These are phyloP conservation scores for Sinocyclocheilus anophthalmus DNA, from an alignment of 2,113 vertebrate species.

Conservation along the genomic window DNA sequence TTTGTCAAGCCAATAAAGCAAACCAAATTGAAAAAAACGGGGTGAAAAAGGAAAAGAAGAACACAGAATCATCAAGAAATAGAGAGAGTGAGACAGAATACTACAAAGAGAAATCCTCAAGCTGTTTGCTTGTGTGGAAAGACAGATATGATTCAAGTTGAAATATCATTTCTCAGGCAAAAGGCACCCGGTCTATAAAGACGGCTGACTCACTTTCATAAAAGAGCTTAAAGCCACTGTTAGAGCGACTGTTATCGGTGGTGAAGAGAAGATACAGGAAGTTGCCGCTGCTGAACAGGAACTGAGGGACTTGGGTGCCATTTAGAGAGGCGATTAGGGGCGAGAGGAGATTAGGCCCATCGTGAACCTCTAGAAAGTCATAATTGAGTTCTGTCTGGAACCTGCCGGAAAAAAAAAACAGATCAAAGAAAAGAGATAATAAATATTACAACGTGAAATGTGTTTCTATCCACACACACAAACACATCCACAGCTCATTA, in stretches of 20 bases:
- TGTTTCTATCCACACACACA: not conserved
- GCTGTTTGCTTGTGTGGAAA: slow-evolving; percentile 31
- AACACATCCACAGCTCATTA: slow-evolving; percentile 6
- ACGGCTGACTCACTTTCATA: slow-evolving; percentile 85
- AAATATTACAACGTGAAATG: not conserved
- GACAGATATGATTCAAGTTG: slow-evolving; percentile 6
- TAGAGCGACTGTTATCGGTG: slow-evolving; percentile 97
- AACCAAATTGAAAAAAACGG: not conserved
- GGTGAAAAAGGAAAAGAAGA: not conserved
- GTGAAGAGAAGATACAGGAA: slow-evolving; percentile 96
- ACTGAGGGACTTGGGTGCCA: slow-evolving; percentile 95
- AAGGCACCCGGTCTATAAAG: slow-evolving; percentile 16
- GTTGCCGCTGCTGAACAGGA: slow-evolving; percentile 92
- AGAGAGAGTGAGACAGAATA: slow-evolving; percentile 16
- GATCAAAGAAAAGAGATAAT: not conserved
- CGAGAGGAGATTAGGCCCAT: slow-evolving; percentile 91
- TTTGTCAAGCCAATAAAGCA: not conserved
- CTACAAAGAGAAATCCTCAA: slow-evolving; percentile 15
- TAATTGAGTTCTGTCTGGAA: slow-evolving; percentile 99
- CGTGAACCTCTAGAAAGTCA: slow-evolving; percentile 95
- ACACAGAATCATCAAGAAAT: not conserved
- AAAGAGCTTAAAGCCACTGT: slow-evolving; percentile 97
- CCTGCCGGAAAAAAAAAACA: slow-evolving; percentile 67
- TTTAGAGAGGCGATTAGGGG: slow-evolving; percentile 95
- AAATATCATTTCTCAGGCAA: slow-evolving; percentile 31